Evolutionary conservation across 2,888 invertebrate species (phyloP).

Genomic region (Pilophorus perplexus): DNA sequence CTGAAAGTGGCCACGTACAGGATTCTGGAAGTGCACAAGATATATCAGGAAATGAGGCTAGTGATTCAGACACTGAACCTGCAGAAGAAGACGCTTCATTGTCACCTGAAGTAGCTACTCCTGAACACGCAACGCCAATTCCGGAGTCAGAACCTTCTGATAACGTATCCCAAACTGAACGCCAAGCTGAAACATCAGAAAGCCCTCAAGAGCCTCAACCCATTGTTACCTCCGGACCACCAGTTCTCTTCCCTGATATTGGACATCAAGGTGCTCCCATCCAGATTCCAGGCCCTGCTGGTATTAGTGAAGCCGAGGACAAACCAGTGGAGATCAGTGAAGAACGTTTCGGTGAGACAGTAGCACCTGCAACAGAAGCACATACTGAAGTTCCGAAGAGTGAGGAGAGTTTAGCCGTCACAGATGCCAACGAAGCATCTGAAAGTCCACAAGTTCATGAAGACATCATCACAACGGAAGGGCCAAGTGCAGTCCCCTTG

Average conservation of each 20-base stretch:
- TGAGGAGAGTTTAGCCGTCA: neutral
- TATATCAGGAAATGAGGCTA: too few relatives aligned
- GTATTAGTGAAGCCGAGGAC: slow-evolving; percentile 7
- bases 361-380: neutral
- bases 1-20: slow-evolving; percentile 7
- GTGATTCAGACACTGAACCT: neutral
- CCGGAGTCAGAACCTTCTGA: too few relatives aligned
- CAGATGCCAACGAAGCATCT: neutral
- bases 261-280: slow-evolving; percentile 29
- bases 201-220: neutral
- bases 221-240: slow-evolving; percentile 20
- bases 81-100: neutral
- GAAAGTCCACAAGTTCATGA: slow-evolving; percentile 6
- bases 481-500: neutral
- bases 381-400: neutral
- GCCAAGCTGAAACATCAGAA: slow-evolving; percentile 19
- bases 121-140: neutral
- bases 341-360: slow-evolving; percentile 16
- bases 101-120: neutral
- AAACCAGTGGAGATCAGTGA: neutral
- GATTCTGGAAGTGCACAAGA: neutral
- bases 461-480: slow-evolving; percentile 23
- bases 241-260: slow-evolving; percentile 29
- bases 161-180: slow-evolving; percentile 17
- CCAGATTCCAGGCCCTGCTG: slow-evolving; percentile 32